phyloP scores from a whole-genome alignment of 2,797 vertebrate species.

The Lepilemur septentrionalis region DNA sequence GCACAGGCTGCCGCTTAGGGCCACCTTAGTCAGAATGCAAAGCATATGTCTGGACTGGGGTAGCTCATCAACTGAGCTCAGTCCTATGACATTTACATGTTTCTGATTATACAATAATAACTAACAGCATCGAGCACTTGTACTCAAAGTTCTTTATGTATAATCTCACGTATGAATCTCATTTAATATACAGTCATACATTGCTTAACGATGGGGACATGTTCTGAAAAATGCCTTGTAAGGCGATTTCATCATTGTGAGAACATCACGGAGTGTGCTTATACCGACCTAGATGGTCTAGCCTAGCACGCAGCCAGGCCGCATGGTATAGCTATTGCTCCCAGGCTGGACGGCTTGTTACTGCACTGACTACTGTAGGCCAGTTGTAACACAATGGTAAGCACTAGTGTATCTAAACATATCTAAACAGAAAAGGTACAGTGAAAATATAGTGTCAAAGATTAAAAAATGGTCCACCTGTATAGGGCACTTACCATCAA shows the following conservation, averaged over 20 bases:
- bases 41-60: background rate
- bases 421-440: background rate
- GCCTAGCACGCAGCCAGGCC: background rate
- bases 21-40: background rate
- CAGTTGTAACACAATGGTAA: background rate
- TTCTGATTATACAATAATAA: background rate
- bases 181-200: background rate
- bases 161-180: background rate
- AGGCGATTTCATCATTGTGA: background rate
- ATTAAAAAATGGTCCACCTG: background rate
- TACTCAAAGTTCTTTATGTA: background rate
- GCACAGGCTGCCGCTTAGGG: background rate
- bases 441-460: background rate
- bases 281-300: background rate
- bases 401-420: background rate
- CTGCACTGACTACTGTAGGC: background rate
- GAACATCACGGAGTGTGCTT: background rate
- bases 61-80: background rate
- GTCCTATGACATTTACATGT: background rate
- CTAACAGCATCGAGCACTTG: background rate
- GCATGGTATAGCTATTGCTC: background rate
- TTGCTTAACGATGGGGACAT: background rate
- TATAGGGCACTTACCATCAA: background rate
- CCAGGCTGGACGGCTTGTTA: background rate
- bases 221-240: background rate